Percentiles rank a stretch among this genome's conserved stretches.
phyloP scores from a whole-genome alignment of 2,797 vertebrate genomes.

The Eutrigla gurnardus region DNA sequence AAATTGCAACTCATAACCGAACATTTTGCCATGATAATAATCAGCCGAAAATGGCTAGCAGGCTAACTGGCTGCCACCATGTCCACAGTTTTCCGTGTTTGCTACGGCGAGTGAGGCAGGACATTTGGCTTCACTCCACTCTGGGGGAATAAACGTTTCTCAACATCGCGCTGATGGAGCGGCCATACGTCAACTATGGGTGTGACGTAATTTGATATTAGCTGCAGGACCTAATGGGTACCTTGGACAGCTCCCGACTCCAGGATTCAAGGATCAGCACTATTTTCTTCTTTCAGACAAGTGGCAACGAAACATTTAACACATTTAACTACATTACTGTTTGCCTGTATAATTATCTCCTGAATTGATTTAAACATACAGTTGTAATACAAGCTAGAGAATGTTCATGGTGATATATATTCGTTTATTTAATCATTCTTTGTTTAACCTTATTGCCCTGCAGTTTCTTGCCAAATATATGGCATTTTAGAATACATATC shows the following conservation, averaged over 20 bases:
- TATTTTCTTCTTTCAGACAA: not conserved
- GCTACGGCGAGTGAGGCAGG: conserved; percentile 64
- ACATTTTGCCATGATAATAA: conserved; percentile 33
- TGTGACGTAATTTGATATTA: no score
- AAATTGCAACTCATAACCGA: conserved; percentile 8
- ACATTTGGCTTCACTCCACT: not conserved
- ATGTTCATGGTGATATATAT: no score
- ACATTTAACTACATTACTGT: not conserved
- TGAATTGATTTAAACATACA: not conserved
- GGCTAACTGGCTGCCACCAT: conserved; percentile 44
- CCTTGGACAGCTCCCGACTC: not conserved
- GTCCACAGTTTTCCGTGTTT: conserved; percentile 27
- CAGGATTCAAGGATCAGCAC: conserved; percentile 38
- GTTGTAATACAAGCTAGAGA: no score
- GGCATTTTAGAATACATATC: no score
- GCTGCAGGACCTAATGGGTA: no score
- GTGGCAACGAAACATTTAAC: not conserved
- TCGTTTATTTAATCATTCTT: no score
- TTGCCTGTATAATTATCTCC: not conserved
- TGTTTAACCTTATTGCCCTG: no score
- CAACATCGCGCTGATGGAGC: not conserved
- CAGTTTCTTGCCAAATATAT: no score
- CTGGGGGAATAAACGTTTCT: not conserved
- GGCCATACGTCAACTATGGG: not conserved
- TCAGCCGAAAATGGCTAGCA: conserved; percentile 44